phyloP scores from a whole-genome alignment of 2,888 invertebrate genomes.

The Mechanitis mazaeus region DNA sequence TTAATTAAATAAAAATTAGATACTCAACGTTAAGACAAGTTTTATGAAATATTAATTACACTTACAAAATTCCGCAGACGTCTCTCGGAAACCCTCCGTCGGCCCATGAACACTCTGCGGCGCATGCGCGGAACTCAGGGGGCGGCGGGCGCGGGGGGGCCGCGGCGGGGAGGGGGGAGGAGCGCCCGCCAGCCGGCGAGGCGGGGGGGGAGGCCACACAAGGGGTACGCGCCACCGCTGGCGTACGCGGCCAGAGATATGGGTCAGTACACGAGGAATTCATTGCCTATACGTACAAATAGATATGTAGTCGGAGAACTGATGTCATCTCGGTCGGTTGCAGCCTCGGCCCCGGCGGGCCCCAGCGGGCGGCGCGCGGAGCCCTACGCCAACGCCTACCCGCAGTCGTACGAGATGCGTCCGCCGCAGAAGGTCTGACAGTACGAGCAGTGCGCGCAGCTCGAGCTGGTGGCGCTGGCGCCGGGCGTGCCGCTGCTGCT shows the following conservation, averaged over 20 bases:
- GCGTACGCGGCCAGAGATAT: slow-evolving; percentile 48
- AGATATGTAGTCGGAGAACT: not conserved
- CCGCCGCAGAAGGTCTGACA: slow-evolving; percentile 81
- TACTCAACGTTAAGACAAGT: too few relatives aligned
- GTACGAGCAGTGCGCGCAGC: slow-evolving; percentile 63
- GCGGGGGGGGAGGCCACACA: slow-evolving; percentile 49
- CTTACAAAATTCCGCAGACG: slow-evolving; percentile 60
- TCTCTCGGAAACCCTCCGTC: slow-evolving; percentile 91
- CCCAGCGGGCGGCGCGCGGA: slow-evolving; percentile 75
- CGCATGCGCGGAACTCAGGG: slow-evolving; percentile 80
- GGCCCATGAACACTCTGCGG: slow-evolving; percentile 93
- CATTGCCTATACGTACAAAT: not conserved
- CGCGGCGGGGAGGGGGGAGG: slow-evolving; percentile 36
- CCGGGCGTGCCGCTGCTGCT: slow-evolving; percentile 63
- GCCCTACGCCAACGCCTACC: slow-evolving; percentile 85
- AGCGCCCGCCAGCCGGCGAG: slow-evolving; percentile 32
- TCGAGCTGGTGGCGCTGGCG: slow-evolving; percentile 60
- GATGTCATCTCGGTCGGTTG: not conserved
- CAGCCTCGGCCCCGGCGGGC: slow-evolving; percentile 65
- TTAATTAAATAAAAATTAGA: too few relatives aligned
- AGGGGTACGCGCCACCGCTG: slow-evolving; percentile 60
- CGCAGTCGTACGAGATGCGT: slow-evolving; percentile 85
- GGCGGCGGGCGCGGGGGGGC: slow-evolving; percentile 34
- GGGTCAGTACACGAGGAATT: slow-evolving; percentile 48
- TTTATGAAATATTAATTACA: too few relatives aligned